phyloP scores from a whole-genome alignment of 2,113 vertebrate species.

The Athene noctua region DNA sequence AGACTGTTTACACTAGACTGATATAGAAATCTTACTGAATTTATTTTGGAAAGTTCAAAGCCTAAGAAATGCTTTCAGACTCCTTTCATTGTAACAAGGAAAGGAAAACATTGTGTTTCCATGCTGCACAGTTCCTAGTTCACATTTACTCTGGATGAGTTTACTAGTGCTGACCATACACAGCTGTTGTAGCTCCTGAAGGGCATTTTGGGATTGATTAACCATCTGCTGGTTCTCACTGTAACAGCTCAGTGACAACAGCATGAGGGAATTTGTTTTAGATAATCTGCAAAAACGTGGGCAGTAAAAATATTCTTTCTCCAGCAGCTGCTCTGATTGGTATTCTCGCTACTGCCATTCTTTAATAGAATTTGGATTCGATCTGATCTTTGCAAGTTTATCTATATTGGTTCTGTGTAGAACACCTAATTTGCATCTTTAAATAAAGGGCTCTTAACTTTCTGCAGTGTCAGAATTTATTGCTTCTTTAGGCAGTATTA shows the following conservation, averaged over 20 bases:
- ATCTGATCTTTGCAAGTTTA: background rate
- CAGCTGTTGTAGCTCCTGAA: slow-evolving; percentile 59
- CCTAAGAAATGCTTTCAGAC: background rate
- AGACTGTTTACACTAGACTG: background rate
- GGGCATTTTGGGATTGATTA: slow-evolving; percentile 61
- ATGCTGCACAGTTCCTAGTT: background rate
- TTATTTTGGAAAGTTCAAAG: background rate
- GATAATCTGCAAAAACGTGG: background rate
- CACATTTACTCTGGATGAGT: slow-evolving; percentile 31
- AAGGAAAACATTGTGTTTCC: background rate
- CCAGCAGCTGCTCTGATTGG: background rate
- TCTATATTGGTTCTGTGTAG: background rate
- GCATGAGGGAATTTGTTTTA: slow-evolving; percentile 32
- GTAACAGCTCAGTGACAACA: slow-evolving; percentile 4
- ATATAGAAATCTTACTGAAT: background rate
- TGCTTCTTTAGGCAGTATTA: background rate
- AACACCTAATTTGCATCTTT: background rate
- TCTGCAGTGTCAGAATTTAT: background rate
- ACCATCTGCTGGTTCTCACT: slow-evolving; percentile 62
- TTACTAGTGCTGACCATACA: slow-evolving; percentile 50
- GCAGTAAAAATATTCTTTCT: slow-evolving; percentile 6
- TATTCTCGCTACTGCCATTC: background rate
- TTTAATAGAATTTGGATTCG: background rate
- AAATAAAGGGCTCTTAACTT: background rate
- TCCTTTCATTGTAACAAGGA: background rate